Evolutionary conservation across 1,140 invertebrate genomes (phyloP).

Genomic region (Battus philenor): DNA sequence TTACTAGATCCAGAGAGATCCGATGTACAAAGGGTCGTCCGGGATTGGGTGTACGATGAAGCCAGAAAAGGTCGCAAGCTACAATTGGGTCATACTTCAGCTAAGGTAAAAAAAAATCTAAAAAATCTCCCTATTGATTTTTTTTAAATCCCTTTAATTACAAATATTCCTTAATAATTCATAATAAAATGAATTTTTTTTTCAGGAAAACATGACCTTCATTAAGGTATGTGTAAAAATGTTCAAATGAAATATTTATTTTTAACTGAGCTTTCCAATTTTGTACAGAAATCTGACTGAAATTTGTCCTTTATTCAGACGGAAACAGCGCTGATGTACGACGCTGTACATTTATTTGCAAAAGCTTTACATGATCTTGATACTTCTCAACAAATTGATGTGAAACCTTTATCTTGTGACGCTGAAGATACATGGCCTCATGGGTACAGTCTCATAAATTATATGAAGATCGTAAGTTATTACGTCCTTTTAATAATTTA

Average conservation of each 20-base stretch:
- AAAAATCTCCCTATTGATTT: too few relatives aligned
- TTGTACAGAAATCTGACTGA: too few relatives aligned
- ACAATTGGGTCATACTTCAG: conserved; percentile 76
- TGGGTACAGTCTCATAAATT: conserved; percentile 96
- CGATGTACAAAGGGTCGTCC: conserved; percentile 85
- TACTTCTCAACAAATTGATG: conserved; percentile 91
- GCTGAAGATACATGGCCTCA: conserved; percentile 94
- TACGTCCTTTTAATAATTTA: too few relatives aligned
- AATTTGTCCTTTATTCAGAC: conserved; percentile 78
- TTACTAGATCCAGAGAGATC: conserved; percentile 86
- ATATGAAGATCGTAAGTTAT: conserved; percentile 95
- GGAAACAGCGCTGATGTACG: conserved; percentile 96
- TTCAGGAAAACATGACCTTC: conserved; percentile 82
- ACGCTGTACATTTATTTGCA: conserved; percentile 95
- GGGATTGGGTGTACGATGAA: conserved; percentile 85
- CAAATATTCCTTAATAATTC: neutral
- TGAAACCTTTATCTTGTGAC: conserved; percentile 92
- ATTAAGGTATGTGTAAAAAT: conserved; percentile 78
- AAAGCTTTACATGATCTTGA: conserved; percentile 94
- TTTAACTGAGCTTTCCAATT: too few relatives aligned
- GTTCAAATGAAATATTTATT: neutral
- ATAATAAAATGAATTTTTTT: conserved; percentile 32
- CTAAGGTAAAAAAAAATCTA: conserved; percentile 67
- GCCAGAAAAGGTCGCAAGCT: conserved; percentile 79
- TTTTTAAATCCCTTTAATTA: neutral